Percentiles rank a stretch among this genome's conserved stretches.
phyloP scores from a whole-genome alignment of 2,113 vertebrate species.

The Chrysemys picta region DNA sequence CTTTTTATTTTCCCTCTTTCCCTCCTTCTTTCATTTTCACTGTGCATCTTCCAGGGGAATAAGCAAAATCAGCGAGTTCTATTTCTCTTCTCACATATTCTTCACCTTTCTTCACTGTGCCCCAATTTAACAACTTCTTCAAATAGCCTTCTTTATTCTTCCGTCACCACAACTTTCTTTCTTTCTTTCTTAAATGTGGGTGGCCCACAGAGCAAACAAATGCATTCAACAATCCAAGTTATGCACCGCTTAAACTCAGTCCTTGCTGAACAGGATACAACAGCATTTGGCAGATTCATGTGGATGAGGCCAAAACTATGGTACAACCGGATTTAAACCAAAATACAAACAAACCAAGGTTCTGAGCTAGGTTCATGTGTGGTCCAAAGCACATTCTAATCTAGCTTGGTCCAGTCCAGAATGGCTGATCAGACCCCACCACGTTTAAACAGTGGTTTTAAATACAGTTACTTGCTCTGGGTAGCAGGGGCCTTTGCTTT shows the following conservation, averaged over 20 bases:
- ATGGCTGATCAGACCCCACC: background rate
- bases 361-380: background rate
- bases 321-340: background rate
- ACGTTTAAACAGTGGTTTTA: background rate
- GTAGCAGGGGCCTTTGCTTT: background rate
- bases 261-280: background rate
- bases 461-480: background rate
- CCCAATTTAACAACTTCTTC: background rate
- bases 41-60: background rate
- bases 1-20: background rate
- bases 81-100: background rate
- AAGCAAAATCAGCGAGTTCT: background rate
- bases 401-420: background rate
- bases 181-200: background rate
- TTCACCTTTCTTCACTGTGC: background rate
- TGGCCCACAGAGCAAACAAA: background rate
- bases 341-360: background rate
- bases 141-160: background rate
- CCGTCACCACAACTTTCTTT: background rate
- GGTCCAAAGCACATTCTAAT: background rate
- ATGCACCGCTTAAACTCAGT: background rate
- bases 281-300: background rate
- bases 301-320: background rate
- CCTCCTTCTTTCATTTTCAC: background rate
- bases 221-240: accelerated